Evolutionary conservation across 2,113 vertebrate species (phyloP), one percentile per base, ranked within the genome.

Genomic region (Tupaia tana): DNA sequence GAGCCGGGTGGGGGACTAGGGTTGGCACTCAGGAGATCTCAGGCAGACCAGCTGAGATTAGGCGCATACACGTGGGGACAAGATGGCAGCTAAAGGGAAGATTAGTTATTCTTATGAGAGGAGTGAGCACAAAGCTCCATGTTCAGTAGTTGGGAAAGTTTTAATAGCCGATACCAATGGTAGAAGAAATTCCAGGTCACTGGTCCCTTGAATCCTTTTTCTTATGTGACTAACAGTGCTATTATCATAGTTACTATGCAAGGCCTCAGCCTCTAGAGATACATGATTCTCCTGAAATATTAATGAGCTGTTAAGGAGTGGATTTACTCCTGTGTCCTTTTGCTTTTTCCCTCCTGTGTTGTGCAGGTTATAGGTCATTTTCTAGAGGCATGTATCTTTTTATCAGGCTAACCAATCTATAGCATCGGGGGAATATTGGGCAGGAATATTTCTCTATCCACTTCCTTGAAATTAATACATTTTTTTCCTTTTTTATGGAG

Each of bases 391-490:
- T 54, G 71, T 63, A 1, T 82, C 64, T 20, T 89, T 89, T 87
- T 29, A 22, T 59, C 79, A 61, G 16, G 19, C 25, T 27, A 81
- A 71, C 34, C 58, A 78, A 29, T 54, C 54, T 91, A 7, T 25
- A 54, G n/a, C 43, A 89, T 12, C 18, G 70, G 27, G n/a, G 16
- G 6, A 74, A 66, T 3, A 22, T 81, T 78, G 18, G 27, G 67
- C 19, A 29, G n/a, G 80, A 84, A 54, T 31, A 27, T 89, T 86
- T 83, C 56, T 89, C 27, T 56, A 6, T 66, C 84, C 9, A 31
- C 20, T 95, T 88, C 67, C n/a, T 87, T 59, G 11, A 90, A 90
- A 66, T 92, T n/a, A 69, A 2, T 84, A 75, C 43, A 43, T 43
- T 43, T 43, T 43, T 43, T 43, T 43, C 43, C 43, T 43, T 43